Percentiles rank a stretch among this genome's conserved stretches.
Conservation (phyloP, 1,140 invertebrate species). For the Drosophila hydei region DNA sequence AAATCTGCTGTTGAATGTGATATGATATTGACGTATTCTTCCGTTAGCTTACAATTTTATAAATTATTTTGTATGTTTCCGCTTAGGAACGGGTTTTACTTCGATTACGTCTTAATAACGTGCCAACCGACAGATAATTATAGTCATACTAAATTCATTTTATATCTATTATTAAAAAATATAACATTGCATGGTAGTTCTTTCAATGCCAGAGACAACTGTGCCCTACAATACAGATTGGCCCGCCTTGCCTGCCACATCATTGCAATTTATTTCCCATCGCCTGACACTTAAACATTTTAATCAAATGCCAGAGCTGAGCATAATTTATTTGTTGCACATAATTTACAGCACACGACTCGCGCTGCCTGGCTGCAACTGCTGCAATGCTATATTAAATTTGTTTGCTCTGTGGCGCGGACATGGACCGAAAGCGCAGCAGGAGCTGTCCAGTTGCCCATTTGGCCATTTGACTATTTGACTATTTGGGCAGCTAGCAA, state of each 20-base stretch:
- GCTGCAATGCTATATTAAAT: slow-evolving; percentile 58
- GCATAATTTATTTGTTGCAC: slow-evolving; percentile 73
- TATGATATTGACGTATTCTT: neutral
- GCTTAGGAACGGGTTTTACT: neutral
- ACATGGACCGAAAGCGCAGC: slow-evolving; percentile 42
- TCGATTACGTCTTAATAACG: too few species aligned
- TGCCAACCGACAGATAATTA: too few species aligned
- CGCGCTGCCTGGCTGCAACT: neutral
- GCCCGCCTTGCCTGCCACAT: slow-evolving; percentile 7
- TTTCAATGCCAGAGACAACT: too few species aligned
- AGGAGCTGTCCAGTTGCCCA: slow-evolving; percentile 7
- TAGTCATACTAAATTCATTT: too few species aligned
- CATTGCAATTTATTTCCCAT: slow-evolving; percentile 58
- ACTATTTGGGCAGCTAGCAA: slow-evolving; percentile 24
- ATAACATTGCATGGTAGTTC: too few species aligned
- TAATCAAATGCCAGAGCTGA: slow-evolving; percentile 74
- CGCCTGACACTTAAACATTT: slow-evolving; percentile 58
- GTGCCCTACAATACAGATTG: too few species aligned
- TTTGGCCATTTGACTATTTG: slow-evolving; percentile 23
- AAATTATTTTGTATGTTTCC: slow-evolving; percentile 16
- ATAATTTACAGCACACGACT: slow-evolving; percentile 56
- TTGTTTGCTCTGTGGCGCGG: slow-evolving; percentile 53
- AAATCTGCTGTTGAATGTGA: too few species aligned
- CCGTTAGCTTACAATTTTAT: slow-evolving; percentile 25
- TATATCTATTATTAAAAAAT: too few species aligned